Conservation (phyloP, 2,888 invertebrate genomes). For the Dusona sp. region DNA sequence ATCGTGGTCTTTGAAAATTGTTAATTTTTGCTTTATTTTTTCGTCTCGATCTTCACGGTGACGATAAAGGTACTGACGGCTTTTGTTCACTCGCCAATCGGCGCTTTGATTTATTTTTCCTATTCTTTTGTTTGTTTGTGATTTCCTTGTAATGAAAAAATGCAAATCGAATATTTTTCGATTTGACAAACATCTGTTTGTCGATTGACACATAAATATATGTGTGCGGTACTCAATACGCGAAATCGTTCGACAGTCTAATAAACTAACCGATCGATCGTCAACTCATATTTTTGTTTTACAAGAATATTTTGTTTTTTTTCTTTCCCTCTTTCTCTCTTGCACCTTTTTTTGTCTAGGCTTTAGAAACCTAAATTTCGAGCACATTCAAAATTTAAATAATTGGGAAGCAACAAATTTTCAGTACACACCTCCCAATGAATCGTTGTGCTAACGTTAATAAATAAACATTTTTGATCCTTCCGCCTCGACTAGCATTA, state of each 20-base stretch:
- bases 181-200: conserved; percentile 8
- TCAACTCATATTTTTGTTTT: conserved; percentile 24
- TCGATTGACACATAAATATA: neutral
- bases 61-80: conserved; percentile 69
- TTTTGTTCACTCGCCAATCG: conserved; percentile 57
- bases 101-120: conserved; percentile 57
- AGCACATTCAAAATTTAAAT: neutral
- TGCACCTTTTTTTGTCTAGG: conserved; percentile 55
- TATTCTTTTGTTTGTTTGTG: conserved; percentile 34
- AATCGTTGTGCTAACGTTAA: conserved; percentile 64
- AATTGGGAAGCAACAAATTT: conserved; percentile 16
- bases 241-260: conserved; percentile 35
- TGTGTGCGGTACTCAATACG: neutral
- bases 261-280: conserved; percentile 36
- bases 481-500: conserved; percentile 78
- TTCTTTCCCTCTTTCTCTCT: conserved; percentile 71
- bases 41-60: conserved; percentile 72
- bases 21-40: conserved; percentile 71
- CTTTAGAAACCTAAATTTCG: neutral
- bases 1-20: neutral
- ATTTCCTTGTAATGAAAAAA: conserved; percentile 27
- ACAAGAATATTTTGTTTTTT: conserved; percentile 54
- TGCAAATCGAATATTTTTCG: conserved; percentile 31
- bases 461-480: conserved; percentile 75
- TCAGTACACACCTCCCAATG: neutral